These are phyloP conservation scores for Tipula vernalis DNA, from an alignment of 2,888 invertebrate species.

Conservation along the genomic window DNA sequence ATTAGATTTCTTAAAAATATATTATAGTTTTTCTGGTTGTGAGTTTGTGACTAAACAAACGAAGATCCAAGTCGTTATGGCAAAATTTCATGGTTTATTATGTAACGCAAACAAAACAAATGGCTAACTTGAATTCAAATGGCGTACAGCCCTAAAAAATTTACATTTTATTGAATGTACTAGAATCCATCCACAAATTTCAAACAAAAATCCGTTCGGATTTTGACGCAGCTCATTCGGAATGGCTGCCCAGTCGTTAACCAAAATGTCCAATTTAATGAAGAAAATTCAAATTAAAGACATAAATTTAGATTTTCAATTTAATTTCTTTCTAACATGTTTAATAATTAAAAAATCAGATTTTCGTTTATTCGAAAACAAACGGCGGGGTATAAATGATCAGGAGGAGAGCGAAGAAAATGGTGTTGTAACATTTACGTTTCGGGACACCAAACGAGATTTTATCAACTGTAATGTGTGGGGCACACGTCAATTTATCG, in stretches of 20 bases:
- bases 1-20: background rate
- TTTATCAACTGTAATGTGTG: conserved; percentile 65
- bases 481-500: conserved; percentile 52
- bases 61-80: background rate
- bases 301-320: background rate
- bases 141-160: background rate
- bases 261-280: background rate
- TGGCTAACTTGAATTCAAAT: background rate
- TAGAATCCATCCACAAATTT: background rate
- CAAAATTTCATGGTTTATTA: background rate
- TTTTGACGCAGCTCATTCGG: background rate
- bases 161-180: background rate
- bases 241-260: background rate
- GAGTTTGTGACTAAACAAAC: background rate
- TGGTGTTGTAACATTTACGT: conserved; percentile 64
- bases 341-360: conserved; percentile 53
- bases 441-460: conserved; percentile 58
- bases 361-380: conserved; percentile 35
- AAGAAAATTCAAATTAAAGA: background rate
- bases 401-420: conserved; percentile 37
- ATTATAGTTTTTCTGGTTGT: background rate
- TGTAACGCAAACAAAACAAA: background rate
- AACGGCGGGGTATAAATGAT: conserved; percentile 18
- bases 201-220: background rate
- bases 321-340: background rate